Conservation (phyloP, 2,797 vertebrate genomes). For the Melanotaenia nigrans region DNA sequence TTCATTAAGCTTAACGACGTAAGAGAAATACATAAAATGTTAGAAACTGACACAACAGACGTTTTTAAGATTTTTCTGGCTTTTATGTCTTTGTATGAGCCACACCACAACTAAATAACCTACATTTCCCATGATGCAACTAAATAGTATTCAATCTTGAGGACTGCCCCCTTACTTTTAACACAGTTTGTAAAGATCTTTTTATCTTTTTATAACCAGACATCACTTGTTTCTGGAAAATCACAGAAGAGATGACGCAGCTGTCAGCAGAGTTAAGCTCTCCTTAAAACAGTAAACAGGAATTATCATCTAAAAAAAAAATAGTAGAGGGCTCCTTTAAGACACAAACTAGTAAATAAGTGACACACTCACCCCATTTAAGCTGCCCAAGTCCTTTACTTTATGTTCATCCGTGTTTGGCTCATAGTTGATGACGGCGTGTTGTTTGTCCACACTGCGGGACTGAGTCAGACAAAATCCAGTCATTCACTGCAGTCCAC, state of each 20-base stretch:
- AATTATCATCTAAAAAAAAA: background rate
- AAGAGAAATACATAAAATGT: background rate
- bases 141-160: background rate
- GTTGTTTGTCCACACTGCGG: conserved; percentile 97
- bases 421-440: conserved; percentile 98
- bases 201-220: background rate
- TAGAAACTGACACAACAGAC: background rate
- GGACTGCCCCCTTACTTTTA: background rate
- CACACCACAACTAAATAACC: background rate
- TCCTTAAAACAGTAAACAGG: background rate
- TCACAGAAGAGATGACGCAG: no score
- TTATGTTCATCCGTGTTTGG: conserved; percentile 89
- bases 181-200: background rate
- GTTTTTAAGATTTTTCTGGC: background rate
- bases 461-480: conserved; percentile 83
- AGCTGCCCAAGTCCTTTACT: conserved; percentile 96
- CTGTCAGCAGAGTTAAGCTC: background rate
- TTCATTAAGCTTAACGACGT: background rate
- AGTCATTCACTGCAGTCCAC: conserved; percentile 51
- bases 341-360: background rate
- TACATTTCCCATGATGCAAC: background rate
- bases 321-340: background rate
- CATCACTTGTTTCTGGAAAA: background rate
- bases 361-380: conserved; percentile 91
- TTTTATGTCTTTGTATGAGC: background rate